A percentile compares a stretch with the other conserved stretches of the same genome.
Conservation (phyloP, 2,113 vertebrate species). For the Glaucomys volans region DNA sequence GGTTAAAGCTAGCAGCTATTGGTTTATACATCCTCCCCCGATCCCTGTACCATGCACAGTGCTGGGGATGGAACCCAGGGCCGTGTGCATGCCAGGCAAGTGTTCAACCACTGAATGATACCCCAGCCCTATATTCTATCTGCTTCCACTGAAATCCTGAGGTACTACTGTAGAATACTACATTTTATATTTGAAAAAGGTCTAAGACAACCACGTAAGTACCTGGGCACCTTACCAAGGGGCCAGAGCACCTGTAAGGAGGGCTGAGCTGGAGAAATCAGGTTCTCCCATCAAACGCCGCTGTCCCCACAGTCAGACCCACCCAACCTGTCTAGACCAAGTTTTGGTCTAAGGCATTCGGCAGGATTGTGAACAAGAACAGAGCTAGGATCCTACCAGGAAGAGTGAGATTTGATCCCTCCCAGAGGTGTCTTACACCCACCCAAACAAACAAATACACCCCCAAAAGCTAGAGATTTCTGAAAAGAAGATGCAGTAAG, state of each 20-base stretch:
- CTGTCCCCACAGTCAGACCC: background rate
- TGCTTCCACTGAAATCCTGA: slow-evolving; percentile 8
- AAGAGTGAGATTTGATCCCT: background rate
- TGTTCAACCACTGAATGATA: background rate
- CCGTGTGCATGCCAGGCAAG: background rate
- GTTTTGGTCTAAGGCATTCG: no score
- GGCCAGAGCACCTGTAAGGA: background rate
- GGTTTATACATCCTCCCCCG: background rate
- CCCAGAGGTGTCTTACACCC: background rate
- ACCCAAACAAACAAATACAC: background rate
- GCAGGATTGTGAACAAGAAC: background rate
- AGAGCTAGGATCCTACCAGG: background rate
- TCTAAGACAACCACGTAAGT: background rate
- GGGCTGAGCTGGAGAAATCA: fast-evolving
- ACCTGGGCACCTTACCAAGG: background rate
- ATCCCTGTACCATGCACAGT: no score
- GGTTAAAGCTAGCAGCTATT: background rate
- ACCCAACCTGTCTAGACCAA: background rate
- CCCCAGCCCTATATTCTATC: background rate
- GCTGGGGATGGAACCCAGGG: background rate
- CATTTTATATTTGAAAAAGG: background rate
- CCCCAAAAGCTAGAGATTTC: background rate
- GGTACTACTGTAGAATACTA: background rate
- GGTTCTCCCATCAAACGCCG: background rate
- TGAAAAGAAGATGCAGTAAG: background rate